A percentile compares a stretch with the other conserved stretches of the same genome.
These are phyloP conservation scores for Ophiodon elongatus DNA, from an alignment of 2,113 vertebrate species.

Conservation along the genomic window DNA sequence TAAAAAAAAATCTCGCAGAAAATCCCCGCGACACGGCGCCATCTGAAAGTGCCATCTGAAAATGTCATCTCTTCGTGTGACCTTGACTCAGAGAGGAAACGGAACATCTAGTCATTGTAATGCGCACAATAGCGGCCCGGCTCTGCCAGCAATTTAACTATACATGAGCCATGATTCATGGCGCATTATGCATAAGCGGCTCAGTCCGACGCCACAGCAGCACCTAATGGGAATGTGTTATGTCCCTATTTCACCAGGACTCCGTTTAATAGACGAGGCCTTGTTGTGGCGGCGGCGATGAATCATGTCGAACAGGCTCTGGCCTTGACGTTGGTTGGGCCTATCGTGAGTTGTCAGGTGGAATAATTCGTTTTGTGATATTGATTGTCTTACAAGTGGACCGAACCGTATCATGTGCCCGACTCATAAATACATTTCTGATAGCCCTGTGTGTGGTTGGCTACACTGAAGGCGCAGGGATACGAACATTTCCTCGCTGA, in stretches of 20 bases:
- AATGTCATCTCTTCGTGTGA: slow-evolving; percentile 62
- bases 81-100: slow-evolving; percentile 64
- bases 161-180: slow-evolving; percentile 11
- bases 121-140: slow-evolving; percentile 5
- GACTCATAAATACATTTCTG: not conserved
- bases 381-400: not conserved
- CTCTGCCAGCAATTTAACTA: slow-evolving; percentile 18
- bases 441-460: not conserved
- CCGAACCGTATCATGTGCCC: not conserved
- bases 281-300: slow-evolving; percentile 5
- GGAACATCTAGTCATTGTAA: slow-evolving; percentile 41
- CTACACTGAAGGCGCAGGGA: not conserved
- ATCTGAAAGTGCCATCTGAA: slow-evolving; percentile 39
- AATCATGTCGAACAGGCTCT: slow-evolving; percentile 2
- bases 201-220: not conserved
- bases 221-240: not conserved
- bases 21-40: slow-evolving; percentile 28
- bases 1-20: slow-evolving; percentile 35
- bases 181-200: not conserved
- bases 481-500: not conserved
- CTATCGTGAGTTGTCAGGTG: not conserved
- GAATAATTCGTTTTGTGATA: not conserved
- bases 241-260: not conserved
- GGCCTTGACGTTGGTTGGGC: slow-evolving; percentile 42
- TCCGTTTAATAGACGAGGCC: slow-evolving; percentile 22